phyloP scores from a whole-genome alignment of 1,140 invertebrate genomes.

The Zaprionus tsacasi region DNA sequence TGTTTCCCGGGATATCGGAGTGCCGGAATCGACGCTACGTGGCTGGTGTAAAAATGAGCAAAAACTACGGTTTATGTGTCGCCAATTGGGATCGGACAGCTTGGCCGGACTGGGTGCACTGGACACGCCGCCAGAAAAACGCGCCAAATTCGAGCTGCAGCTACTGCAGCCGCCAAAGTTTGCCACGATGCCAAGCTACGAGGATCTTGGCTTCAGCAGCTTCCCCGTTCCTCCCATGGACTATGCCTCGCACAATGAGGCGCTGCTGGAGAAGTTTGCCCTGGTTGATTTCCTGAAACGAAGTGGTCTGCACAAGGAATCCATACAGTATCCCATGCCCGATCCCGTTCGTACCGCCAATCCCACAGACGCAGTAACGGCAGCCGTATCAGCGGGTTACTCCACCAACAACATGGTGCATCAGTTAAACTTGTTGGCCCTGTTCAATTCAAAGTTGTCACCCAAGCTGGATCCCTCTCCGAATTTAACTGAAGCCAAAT shows the following conservation, averaged over 20 bases:
- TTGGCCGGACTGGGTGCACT: conserved; percentile 49
- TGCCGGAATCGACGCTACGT: conserved; percentile 92
- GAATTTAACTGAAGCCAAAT: conserved; percentile 9
- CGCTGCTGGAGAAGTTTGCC: conserved; percentile 66
- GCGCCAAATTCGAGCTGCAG: conserved; percentile 75
- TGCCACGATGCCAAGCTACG: conserved; percentile 59
- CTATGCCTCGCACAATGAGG: conserved; percentile 62
- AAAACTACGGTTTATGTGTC: conserved; percentile 89
- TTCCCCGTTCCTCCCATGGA: conserved; percentile 54
- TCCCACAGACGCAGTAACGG: conserved; percentile 10
- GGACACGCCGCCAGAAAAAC: conserved; percentile 85
- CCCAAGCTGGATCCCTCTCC: conserved; percentile 58
- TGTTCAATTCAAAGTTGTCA: conserved; percentile 65
- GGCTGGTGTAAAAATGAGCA: conserved; percentile 94
- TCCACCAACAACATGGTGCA: conserved; percentile 60
- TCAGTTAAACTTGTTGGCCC: conserved; percentile 61
- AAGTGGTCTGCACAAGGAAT: conserved; percentile 84
- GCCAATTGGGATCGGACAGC: conserved; percentile 87
- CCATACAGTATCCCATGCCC: conserved; percentile 21
- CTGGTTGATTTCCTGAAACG: conserved; percentile 72
- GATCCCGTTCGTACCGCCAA: conserved; percentile 3
- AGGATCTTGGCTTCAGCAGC: conserved; percentile 69
- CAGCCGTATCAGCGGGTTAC: conserved; percentile 44
- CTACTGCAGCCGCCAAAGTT: conserved; percentile 72
- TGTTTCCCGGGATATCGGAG: conserved; percentile 91